phyloP scores from a whole-genome alignment of 2,113 vertebrate genomes.

The Apteryx owenii region DNA sequence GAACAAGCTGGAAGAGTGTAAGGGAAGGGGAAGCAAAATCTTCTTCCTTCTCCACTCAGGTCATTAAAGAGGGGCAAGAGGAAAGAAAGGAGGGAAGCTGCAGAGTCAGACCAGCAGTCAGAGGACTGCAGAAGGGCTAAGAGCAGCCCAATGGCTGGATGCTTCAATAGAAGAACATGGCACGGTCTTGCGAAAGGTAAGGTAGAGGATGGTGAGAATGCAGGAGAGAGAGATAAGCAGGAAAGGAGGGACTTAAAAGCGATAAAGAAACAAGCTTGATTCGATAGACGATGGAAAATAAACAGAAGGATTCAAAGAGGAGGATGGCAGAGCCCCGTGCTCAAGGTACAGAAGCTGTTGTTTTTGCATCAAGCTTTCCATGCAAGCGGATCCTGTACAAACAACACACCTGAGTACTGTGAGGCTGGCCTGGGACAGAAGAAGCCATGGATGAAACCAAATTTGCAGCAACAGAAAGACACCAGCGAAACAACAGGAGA shows the following conservation, averaged over 20 bases:
- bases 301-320: not conserved
- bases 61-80: not conserved
- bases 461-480: not conserved
- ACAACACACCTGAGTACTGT: rapidly evolving
- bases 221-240: not conserved
- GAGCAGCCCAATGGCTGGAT: not conserved
- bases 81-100: not conserved
- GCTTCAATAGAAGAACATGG: not conserved
- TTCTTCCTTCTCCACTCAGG: too few species aligned
- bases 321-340: rapidly evolving
- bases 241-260: not conserved
- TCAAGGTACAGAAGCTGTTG: not conserved
- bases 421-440: not conserved
- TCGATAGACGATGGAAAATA: not conserved
- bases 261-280: not conserved
- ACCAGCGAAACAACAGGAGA: not conserved
- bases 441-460: not conserved
- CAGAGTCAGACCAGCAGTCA: not conserved
- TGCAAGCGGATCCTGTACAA: not conserved
- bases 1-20: slow-evolving; percentile 25
- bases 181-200: not conserved
- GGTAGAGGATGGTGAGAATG: not conserved
- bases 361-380: rapidly evolving
- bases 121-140: not conserved
- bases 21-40: not conserved